Conservation (phyloP, 2,888 invertebrate genomes). For the Hyppa rectilinea region DNA sequence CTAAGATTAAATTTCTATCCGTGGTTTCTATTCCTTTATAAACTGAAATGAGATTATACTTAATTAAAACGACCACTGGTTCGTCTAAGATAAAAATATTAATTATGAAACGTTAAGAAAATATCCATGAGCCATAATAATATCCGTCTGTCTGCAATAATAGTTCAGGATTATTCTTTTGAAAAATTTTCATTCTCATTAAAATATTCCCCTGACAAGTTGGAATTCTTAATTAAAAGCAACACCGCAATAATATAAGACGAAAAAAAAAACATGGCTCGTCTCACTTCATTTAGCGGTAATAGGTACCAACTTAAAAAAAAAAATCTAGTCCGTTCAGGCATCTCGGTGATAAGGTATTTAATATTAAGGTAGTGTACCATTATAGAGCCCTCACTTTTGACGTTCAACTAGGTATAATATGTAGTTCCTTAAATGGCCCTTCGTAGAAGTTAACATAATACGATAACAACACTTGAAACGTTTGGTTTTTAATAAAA, state of each 20-base stretch:
- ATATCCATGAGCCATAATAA: conserved; percentile 25
- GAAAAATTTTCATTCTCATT: conserved; percentile 65
- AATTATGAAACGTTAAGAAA: conserved; percentile 25
- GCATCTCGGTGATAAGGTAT: conserved; percentile 32
- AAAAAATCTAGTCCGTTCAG: conserved; percentile 33
- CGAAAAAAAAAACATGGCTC: conserved; percentile 45
- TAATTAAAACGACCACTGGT: background rate
- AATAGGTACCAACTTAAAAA: conserved; percentile 40
- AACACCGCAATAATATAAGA: conserved; percentile 55
- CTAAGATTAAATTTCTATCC: background rate
- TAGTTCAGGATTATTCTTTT: conserved; percentile 57
- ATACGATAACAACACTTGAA: conserved; percentile 1
- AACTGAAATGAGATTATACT: background rate
- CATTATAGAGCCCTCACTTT: conserved; percentile 11
- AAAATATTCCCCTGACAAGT: conserved; percentile 65
- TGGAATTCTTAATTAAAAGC: conserved; percentile 70
- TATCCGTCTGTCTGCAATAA: conserved; percentile 38
- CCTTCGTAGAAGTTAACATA: background rate
- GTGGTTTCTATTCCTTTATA: background rate
- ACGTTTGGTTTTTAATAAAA: background rate
- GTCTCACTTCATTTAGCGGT: conserved; percentile 54
- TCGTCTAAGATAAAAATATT: conserved; percentile 4
- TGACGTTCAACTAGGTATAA: background rate
- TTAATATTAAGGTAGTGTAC: conserved; percentile 7
- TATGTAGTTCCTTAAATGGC: background rate